A percentile compares a stretch with the other conserved stretches of the same genome.
These are phyloP conservation scores for Gallinago nigripennis DNA, from an alignment of 2,797 vertebrate species.

Conservation along the genomic window DNA sequence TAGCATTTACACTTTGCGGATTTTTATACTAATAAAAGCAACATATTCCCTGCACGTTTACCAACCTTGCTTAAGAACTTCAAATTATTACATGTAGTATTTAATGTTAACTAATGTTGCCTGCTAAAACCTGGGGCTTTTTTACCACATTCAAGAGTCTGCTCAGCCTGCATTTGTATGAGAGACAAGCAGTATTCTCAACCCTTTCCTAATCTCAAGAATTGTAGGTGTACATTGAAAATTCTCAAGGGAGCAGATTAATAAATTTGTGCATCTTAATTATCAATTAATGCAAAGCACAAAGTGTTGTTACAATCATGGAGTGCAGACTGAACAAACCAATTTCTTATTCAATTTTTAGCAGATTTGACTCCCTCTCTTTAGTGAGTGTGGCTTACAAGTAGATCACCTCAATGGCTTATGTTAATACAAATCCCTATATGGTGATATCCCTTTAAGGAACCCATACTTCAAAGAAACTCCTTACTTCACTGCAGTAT, in stretches of 20 bases:
- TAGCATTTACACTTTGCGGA: not conserved
- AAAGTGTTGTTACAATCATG: not conserved
- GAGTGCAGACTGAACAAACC: not conserved
- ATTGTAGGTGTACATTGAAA: not conserved
- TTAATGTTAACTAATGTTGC: not conserved
- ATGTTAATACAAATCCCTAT: not conserved
- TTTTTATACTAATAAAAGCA: not conserved
- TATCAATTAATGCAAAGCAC: not conserved
- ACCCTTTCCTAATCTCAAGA: not conserved
- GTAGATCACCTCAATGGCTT: not conserved
- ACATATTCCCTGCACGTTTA: not conserved
- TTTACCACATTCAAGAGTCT: not conserved
- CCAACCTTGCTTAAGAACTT: not conserved
- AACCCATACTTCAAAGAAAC: not conserved
- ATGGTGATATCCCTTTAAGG: not conserved
- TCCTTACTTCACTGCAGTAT: not conserved
- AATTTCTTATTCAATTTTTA: not conserved
- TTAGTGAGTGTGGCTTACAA: not conserved
- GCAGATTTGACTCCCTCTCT: not conserved
- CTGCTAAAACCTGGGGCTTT: rapidly evolving
- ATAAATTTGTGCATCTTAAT: not conserved
- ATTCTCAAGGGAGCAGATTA: not conserved
- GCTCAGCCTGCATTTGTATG: not conserved
- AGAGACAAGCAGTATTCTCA: not conserved
- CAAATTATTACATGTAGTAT: not conserved